Conservation (phyloP, 2,888 invertebrate genomes). For the Nymphalis c-album region DNA sequence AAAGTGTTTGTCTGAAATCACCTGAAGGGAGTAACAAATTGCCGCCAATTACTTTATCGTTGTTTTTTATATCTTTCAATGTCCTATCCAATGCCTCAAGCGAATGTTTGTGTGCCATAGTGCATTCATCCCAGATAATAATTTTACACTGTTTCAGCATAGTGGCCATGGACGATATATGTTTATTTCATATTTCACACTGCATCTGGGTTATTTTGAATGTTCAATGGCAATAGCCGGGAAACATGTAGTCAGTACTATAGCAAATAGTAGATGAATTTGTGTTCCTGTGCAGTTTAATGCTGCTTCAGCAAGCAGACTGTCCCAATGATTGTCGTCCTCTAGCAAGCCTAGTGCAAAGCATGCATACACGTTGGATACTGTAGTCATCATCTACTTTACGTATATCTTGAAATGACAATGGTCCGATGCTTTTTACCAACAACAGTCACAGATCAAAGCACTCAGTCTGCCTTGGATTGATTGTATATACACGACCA, state of each 20-base stretch:
- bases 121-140: constrained; percentile 15
- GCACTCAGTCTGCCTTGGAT: too few relatives aligned
- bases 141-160: neutral
- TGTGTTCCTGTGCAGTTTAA: neutral
- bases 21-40: constrained; percentile 11
- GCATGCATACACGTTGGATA: constrained; percentile 41
- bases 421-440: too few relatives aligned
- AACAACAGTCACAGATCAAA: too few relatives aligned
- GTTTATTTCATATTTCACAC: constrained; percentile 45
- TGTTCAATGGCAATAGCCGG: constrained; percentile 42
- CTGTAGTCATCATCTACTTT: constrained; percentile 32
- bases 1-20: too few relatives aligned
- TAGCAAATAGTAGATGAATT: constrained; percentile 2
- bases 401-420: too few relatives aligned
- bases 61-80: constrained; percentile 34
- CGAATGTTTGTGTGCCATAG: constrained; percentile 43
- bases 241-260: constrained; percentile 6
- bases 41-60: constrained; percentile 34
- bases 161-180: constrained; percentile 34
- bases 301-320: constrained; percentile 11
- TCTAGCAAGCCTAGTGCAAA: constrained; percentile 41
- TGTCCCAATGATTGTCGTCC: constrained; percentile 40
- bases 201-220: constrained; percentile 43
- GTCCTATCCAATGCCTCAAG: constrained; percentile 27
- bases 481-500: too few relatives aligned